Base-by-base conservation (phyloP, 2,888 invertebrate species). In the Matsumyia berberina region DNA sequence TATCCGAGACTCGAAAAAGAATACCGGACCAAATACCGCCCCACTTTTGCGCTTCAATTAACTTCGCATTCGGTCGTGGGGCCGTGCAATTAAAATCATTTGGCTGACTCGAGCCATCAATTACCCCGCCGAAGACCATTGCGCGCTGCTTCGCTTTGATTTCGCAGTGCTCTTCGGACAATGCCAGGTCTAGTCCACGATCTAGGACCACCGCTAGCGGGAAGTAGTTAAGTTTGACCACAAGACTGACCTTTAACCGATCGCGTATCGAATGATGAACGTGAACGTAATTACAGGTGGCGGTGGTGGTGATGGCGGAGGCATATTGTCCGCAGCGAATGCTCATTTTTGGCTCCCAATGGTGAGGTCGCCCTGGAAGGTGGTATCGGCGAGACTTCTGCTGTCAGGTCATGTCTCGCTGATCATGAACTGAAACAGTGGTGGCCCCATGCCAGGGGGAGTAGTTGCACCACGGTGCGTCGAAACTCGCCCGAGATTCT, bases 211-310 rank as follows among this genome's bases (percentile, higher is more conserved):
- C 66, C 37, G 66, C 57, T 49, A 53, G 62, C 73, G 83, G 83
- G 83, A 83, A 79, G 83, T 83, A 74, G 60, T 83, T 78, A 74
- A 83, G 33, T 74, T 74, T 79, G 83, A 83, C 83, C 83, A 74
- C 67, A 78, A 74, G 57, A 69, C 42, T 64, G 83, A 83, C 83
- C 83, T 83, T 83, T 83, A 83, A 17, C 58, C 57, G 73, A 66
- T 69, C 73, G 67, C 73, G 67, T 57, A 35, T 31, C 42, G 62
- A 78, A 51, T 44, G 67, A 76, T 69, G 67, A 67, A 60, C 77
- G 73, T 78, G 69, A 83, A 57, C 62, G 83, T 83, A 62, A 78
- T 83, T 73, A 69, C 46, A 35, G 67, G 67, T 15, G 8, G 46
- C 35, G 46, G 29, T 19, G 19, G 12, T 11, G 49, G 53, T 44